These are phyloP conservation scores for Drosophila lini DNA, from an alignment of 1,140 invertebrate species.

Conservation along the genomic window DNA sequence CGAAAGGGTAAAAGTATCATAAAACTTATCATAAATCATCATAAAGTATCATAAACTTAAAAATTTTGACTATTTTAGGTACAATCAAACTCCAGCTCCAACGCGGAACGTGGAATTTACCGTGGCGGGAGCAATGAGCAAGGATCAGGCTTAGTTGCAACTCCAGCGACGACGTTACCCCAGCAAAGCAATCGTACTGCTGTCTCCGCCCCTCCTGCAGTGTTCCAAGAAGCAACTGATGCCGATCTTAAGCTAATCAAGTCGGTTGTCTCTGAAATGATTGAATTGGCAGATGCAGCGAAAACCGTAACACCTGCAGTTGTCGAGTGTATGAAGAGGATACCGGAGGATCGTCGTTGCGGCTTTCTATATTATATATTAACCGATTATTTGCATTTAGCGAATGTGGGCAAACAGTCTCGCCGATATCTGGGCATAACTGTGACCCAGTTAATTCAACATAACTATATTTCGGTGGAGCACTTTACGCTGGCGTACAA, in stretches of 20 bases:
- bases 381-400: slow-evolving; percentile 83
- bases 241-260: slow-evolving; percentile 64
- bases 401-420: slow-evolving; percentile 79
- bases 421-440: slow-evolving; percentile 80
- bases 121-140: slow-evolving; percentile 33
- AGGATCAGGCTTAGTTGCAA: background rate
- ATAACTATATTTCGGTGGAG: slow-evolving; percentile 78
- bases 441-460: slow-evolving; percentile 80
- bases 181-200: slow-evolving; percentile 23
- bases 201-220: slow-evolving; percentile 46
- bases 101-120: slow-evolving; percentile 46
- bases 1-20: too few relatives aligned
- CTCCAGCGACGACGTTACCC: background rate
- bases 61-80: slow-evolving; percentile 6
- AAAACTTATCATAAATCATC: too few relatives aligned
- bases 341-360: slow-evolving; percentile 62
- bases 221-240: slow-evolving; percentile 56
- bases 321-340: slow-evolving; percentile 57
- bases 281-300: slow-evolving; percentile 51
- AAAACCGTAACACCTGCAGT: slow-evolving; percentile 39
- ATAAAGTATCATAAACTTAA: too few relatives aligned
- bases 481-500: slow-evolving; percentile 85
- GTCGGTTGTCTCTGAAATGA: slow-evolving; percentile 72
- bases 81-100: slow-evolving; percentile 22
- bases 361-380: slow-evolving; percentile 75